Evolutionary conservation across 2,888 invertebrate genomes (phyloP).

Genomic region (Reticulitermes lucifugus): DNA sequence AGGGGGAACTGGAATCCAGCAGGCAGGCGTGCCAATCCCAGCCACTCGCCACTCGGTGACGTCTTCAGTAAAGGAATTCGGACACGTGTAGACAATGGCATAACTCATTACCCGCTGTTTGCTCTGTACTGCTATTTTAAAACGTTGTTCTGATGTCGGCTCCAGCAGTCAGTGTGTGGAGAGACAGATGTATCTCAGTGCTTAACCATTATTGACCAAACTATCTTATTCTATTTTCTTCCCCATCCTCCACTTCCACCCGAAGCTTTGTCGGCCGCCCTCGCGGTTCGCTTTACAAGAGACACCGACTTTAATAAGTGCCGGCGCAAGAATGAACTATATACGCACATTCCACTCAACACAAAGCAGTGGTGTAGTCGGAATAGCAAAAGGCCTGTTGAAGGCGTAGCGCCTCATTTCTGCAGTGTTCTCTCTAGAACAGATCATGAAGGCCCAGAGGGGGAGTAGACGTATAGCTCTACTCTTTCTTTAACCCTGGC

Average conservation of each 20-base stretch:
- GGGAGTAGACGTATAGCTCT: too few species aligned
- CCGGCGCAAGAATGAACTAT: neutral
- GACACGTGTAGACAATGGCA: constrained; percentile 8
- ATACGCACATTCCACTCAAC: too few species aligned
- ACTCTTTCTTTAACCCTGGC: too few species aligned
- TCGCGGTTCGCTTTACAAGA: neutral
- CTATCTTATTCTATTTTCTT: constrained; percentile 34
- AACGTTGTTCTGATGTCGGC: neutral
- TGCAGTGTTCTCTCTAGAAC: too few species aligned
- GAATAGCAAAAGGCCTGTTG: too few species aligned
- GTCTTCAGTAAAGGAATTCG: neutral
- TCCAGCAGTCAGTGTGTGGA: constrained; percentile 19
- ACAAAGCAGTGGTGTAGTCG: too few species aligned
- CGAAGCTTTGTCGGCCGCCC: neutral
- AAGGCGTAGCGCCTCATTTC: too few species aligned
- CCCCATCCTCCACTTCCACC: neutral
- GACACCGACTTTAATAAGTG: neutral
- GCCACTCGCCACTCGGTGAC: too few species aligned
- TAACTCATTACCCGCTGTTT: neutral
- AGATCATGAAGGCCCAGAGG: too few species aligned
- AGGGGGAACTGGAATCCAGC: too few species aligned
- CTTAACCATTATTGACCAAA: constrained; percentile 39
- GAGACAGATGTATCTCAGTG: constrained; percentile 37
- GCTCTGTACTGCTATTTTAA: too few species aligned
- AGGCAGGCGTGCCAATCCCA: too few species aligned